Conservation (phyloP, 2,797 vertebrate species). For the Loriculus beryllinus region DNA sequence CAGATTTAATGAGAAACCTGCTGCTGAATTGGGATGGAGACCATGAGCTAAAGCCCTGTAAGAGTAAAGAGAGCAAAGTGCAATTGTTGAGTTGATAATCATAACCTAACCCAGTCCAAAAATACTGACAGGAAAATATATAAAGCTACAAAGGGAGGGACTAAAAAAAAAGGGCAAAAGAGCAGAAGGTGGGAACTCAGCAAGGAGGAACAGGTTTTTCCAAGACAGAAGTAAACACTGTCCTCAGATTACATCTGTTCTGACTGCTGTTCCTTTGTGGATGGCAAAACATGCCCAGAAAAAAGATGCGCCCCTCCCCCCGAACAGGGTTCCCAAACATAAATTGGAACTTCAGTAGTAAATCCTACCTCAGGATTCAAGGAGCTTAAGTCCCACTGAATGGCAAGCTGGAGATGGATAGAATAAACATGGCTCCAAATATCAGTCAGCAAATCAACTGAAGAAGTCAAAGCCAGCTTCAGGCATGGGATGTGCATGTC, state of each 20-base stretch:
- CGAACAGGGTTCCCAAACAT: neutral
- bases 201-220: neutral
- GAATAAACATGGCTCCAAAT: neutral
- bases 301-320: neutral
- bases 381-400: neutral
- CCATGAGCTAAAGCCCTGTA: accelerated
- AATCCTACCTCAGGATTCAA: neutral
- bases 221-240: neutral
- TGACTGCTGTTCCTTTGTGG: neutral
- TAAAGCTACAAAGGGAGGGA: neutral
- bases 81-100: neutral
- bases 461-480: neutral
- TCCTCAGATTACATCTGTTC: neutral
- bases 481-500: neutral
- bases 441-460: neutral
- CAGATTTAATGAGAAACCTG: neutral
- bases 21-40: neutral
- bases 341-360: neutral
- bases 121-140: neutral
- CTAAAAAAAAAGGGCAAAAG: neutral
- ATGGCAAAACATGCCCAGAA: neutral
- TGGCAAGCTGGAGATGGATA: neutral
- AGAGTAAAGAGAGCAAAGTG: neutral
- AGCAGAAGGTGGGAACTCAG: neutral
- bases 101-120: neutral